These are phyloP conservation scores for Gopherus evgoodei DNA, from an alignment of 2,113 vertebrate species.

Conservation along the genomic window DNA sequence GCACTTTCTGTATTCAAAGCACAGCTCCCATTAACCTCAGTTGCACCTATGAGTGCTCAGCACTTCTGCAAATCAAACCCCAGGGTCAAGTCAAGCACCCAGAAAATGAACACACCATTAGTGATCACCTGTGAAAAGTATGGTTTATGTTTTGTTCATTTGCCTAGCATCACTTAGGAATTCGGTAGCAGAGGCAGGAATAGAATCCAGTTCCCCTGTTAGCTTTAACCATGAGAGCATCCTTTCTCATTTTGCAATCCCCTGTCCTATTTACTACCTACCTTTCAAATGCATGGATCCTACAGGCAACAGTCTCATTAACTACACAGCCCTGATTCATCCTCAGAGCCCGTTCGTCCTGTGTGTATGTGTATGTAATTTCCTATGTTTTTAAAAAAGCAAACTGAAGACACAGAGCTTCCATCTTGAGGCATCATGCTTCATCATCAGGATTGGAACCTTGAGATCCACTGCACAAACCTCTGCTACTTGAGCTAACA, in stretches of 20 bases:
- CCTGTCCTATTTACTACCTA: background rate
- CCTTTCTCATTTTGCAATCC: background rate
- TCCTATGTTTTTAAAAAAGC: background rate
- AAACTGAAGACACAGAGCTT: background rate
- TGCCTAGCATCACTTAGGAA: background rate
- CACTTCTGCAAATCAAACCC: slow-evolving; percentile 15
- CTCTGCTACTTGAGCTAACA: background rate
- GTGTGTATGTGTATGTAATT: background rate
- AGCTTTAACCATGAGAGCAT: background rate
- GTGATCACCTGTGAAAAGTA: background rate
- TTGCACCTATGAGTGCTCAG: background rate
- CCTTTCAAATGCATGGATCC: background rate
- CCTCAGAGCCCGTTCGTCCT: background rate
- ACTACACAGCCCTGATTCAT: background rate
- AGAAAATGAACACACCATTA: background rate
- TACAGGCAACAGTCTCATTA: background rate
- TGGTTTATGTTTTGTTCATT: background rate
- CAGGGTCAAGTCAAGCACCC: background rate
- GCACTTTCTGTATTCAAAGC: background rate
- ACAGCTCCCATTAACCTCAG: slow-evolving; percentile 33
- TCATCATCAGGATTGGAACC: background rate
- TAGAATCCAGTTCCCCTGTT: background rate
- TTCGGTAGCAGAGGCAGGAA: background rate
- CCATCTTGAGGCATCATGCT: background rate
- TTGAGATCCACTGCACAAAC: background rate